Conservation (phyloP, 2,888 invertebrate species). For the Mythimna albipuncta region DNA sequence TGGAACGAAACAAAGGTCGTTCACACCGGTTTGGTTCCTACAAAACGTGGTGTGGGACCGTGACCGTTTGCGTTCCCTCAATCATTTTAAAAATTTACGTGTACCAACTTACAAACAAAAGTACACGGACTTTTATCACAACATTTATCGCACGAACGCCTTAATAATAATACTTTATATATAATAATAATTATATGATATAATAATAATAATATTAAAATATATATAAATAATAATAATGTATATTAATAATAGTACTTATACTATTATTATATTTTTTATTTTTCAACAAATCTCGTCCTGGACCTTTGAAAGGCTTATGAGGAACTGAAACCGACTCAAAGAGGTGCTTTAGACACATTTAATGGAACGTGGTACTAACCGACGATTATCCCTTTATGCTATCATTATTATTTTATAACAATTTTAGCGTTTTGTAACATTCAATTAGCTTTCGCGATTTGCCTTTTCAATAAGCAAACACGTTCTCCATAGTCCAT, state of each 20-base stretch:
- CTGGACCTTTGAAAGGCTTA: too few relatives aligned
- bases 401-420: not conserved
- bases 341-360: too few relatives aligned
- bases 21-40: constrained; percentile 80
- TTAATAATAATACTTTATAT: not conserved
- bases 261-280: too few relatives aligned
- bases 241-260: too few relatives aligned
- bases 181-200: too few relatives aligned
- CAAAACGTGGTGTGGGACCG: constrained; percentile 80
- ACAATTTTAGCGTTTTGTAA: constrained; percentile 49
- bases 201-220: too few relatives aligned
- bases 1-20: constrained; percentile 83
- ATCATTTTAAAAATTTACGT: constrained; percentile 70
- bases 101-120: constrained; percentile 60
- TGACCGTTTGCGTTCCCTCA: constrained; percentile 77
- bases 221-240: too few relatives aligned
- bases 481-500: constrained; percentile 32
- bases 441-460: constrained; percentile 53
- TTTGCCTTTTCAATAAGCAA: constrained; percentile 47
- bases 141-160: constrained; percentile 36
- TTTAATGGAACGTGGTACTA: too few relatives aligned
- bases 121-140: constrained; percentile 67
- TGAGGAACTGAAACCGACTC: too few relatives aligned
- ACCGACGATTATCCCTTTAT: too few relatives aligned
- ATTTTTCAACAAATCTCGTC: too few relatives aligned